phyloP scores from a whole-genome alignment of 2,797 vertebrate species.

The Champsocephalus esox region DNA sequence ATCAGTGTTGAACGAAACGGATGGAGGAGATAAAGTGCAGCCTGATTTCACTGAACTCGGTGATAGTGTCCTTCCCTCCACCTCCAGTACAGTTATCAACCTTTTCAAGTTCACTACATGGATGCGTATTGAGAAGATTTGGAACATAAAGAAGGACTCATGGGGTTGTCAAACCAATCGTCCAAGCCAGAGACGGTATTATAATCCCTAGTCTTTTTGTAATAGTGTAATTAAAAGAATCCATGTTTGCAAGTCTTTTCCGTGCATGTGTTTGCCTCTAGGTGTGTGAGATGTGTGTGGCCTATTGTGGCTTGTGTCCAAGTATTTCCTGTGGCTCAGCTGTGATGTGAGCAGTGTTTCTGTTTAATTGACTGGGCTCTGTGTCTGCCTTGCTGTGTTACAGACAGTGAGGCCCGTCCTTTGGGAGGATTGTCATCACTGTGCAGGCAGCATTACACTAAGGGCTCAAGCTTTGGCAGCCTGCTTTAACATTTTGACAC shows the following conservation, averaged over 20 bases:
- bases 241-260: not conserved
- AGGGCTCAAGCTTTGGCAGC: conserved; percentile 63
- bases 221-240: conserved; percentile 23
- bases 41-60: conserved; percentile 5
- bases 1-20: conserved; percentile 19
- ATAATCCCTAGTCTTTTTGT: conserved; percentile 18
- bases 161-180: conserved; percentile 25
- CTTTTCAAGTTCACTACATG: conserved; percentile 26
- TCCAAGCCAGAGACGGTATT: not conserved
- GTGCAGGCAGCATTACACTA: conserved; percentile 46
- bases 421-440: conserved; percentile 57
- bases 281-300: conserved; percentile 10
- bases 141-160: conserved; percentile 4
- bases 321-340: conserved; percentile 46
- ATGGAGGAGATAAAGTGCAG: conserved; percentile 6
- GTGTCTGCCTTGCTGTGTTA: conserved; percentile 50
- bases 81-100: not conserved
- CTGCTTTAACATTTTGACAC: conserved; percentile 67
- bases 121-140: conserved; percentile 30
- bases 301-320: conserved; percentile 34
- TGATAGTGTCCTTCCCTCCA: not conserved
- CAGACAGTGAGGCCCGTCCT: conserved; percentile 58
- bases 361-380: conserved; percentile 61
- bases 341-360: conserved; percentile 43
- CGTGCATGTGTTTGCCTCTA: conserved; percentile 3